Evolutionary conservation across 1,140 invertebrate genomes (phyloP).

Genomic region (Arctopsyche grandis): DNA sequence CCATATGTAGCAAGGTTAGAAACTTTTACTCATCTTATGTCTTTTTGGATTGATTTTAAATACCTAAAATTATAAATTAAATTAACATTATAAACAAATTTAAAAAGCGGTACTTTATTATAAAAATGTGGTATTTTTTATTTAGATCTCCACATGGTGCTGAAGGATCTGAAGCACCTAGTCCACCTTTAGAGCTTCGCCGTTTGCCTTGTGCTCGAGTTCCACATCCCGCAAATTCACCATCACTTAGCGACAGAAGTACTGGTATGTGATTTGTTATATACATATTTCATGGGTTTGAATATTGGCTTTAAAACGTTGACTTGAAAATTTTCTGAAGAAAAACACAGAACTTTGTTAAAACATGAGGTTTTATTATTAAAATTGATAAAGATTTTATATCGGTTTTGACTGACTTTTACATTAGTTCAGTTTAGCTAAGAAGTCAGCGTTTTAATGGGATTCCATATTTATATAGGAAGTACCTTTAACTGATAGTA

Average conservation of each 20-base stretch:
- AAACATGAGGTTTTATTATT: slow-evolving; percentile 1
- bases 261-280: slow-evolving; percentile 68
- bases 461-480: slow-evolving; percentile 1
- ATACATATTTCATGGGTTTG: not conserved
- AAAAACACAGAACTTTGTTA: no score
- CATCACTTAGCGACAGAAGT: slow-evolving; percentile 78
- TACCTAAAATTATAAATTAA: not conserved
- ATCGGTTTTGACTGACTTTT: no score
- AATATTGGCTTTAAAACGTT: no score
- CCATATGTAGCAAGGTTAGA: slow-evolving; percentile 61
- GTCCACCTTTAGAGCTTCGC: slow-evolving; percentile 78
- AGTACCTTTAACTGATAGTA: slow-evolving; percentile 21
- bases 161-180: slow-evolving; percentile 73
- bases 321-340: no score
- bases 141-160: slow-evolving; percentile 67
- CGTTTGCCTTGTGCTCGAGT: slow-evolving; percentile 66
- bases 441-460: not conserved
- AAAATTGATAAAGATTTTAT: no score
- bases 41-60: not conserved
- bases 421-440: no score
- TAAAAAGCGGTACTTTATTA: not conserved
- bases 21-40: not conserved
- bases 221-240: slow-evolving; percentile 62
- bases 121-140: not conserved
- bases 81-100: not conserved